Percentiles rank a stretch among this genome's conserved stretches.
These are phyloP conservation scores for Drosophila nigromelanica DNA, from an alignment of 1,140 invertebrate genomes.

Conservation along the genomic window DNA sequence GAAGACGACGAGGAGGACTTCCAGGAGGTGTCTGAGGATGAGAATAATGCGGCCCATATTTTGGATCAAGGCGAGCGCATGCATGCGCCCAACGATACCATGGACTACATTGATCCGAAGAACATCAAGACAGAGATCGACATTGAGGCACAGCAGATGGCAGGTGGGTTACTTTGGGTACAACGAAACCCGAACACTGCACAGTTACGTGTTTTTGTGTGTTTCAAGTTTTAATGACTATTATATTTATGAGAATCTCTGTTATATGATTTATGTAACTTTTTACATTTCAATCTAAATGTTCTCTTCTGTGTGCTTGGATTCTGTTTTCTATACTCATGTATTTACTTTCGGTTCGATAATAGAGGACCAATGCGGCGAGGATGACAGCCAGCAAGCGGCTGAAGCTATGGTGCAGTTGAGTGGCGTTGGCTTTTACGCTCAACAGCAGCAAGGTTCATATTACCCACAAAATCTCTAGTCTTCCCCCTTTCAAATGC, in stretches of 20 bases:
- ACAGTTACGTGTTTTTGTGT: conserved; percentile 2
- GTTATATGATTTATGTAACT: conserved; percentile 18
- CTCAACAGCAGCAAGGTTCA: conserved; percentile 85
- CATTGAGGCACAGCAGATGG: conserved; percentile 64
- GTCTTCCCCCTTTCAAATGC: conserved; percentile 12
- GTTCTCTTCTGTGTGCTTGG: conserved; percentile 45
- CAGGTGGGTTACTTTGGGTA: conserved; percentile 45
- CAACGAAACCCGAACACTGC: background rate
- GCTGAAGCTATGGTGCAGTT: conserved; percentile 94
- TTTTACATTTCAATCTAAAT: conserved; percentile 32
- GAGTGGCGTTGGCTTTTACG: conserved; percentile 89
- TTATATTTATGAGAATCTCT: background rate
- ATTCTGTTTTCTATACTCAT: conserved; percentile 52
- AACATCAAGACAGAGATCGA: conserved; percentile 77
- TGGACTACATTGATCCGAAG: conserved; percentile 71
- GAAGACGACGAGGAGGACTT: conserved; percentile 87
- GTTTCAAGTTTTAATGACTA: conserved; percentile 1
- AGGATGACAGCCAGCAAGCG: conserved; percentile 92
- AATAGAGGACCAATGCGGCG: conserved; percentile 85
- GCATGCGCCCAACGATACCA: conserved; percentile 44
- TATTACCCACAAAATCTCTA: conserved; percentile 44
- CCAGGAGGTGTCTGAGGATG: conserved; percentile 87
- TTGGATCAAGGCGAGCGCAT: conserved; percentile 84
- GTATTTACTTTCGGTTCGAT: conserved; percentile 33
- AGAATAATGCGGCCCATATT: conserved; percentile 85